Base-by-base conservation (phyloP, 2,888 invertebrate species). In the Torymus aiolomorphi region DNA sequence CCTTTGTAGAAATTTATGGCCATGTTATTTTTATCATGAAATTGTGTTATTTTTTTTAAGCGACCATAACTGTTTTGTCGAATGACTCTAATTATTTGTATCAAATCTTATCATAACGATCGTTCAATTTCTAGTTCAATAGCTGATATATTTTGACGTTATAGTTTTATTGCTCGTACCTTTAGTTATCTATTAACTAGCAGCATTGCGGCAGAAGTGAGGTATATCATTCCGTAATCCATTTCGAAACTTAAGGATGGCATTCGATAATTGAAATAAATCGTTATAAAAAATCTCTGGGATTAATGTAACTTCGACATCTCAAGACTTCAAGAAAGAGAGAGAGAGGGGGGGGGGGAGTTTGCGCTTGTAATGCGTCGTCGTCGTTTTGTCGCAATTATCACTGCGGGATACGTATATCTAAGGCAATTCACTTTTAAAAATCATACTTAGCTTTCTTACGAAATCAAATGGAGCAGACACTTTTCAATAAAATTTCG, bases 261-360 rank as follows among this genome's bases (percentile, higher is more conserved):
- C 10, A 51, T 5, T 31, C 31, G 31, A 31, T 31, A 71, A 14
- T 65, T 57, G n/a, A 63, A 57, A 14, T 12, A 52, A 52, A 31
- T 63, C 31, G 56, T 54, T 52, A 10, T 16, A 13, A 76, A 56
- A 77, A 65, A 16, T 71, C 13, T 67, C 51, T 76, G 59, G 52
- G 14, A 3, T 5, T 31, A 31, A 61, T 65, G 57, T 76, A 76
- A 66, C 70, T 76, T 72, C 61, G 71, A 67, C 72, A 76, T 72
- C 72, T 56, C 49, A 74, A 78, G 73, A 74, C 74, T 79, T 66
- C 49, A 56, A 65, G 18, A 24, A 54, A 8, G 56, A 70, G 31
- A 3, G 14, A 78, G 49, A 57, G 65, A 69, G n/a, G n/a, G n/a
- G 57, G 54, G 54, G 52, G 59, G 49, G 52, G 16, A 70, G 16